Base-by-base conservation (phyloP, 2,797 vertebrate genomes). In the Euthynnus affinis region DNA sequence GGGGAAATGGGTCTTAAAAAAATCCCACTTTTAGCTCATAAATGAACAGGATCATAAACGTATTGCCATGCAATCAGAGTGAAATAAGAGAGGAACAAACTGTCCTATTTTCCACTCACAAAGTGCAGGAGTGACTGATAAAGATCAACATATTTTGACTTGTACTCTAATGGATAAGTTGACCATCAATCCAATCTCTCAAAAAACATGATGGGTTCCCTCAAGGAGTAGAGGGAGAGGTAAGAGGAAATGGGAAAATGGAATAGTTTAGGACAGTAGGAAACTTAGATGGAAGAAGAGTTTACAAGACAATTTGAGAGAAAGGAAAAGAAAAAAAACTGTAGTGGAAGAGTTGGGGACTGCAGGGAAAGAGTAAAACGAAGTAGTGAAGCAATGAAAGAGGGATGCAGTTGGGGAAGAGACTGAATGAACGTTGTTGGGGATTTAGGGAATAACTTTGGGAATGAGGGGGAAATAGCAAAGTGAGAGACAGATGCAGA, bases 221-320 rank as follows among this genome's bases (percentile, higher is more conserved):
- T 81, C 37, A 74, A 84, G 78, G 86, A 62, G 42, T 48, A 49
- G 52, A 85, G 55, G 64, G 57, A 63, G 58, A 72, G 56, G 74
- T 71, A 66, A 72, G 44, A 68, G 49, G 64, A 75, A 81, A 76
- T 27, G 69, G 51, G 20, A n/a, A 71, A 82, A 63, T 71, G 48
- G 66, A 87, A 62, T 76, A 84, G 46, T 89, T 78, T 71, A 79
- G 87, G 65, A 89, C 75, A 70, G 80, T 63, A 59, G 70, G 65
- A 78, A 80, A 76, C 75, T 79, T 73, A 46, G 64, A 70, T 84
- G 89, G 82, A 86, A 76, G 67, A 68, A 57, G 55, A 87, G 76
- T 90, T 90, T 81, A 86, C 57, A 10, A 88, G 78, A 80, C 82
- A 88, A 91, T 90, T 88, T 83, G 44, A 85, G 61, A 70, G 42